Percentiles rank a stretch among this genome's conserved stretches.
phyloP scores from a whole-genome alignment of 2,888 invertebrate species.

The Cheilosia soror region DNA sequence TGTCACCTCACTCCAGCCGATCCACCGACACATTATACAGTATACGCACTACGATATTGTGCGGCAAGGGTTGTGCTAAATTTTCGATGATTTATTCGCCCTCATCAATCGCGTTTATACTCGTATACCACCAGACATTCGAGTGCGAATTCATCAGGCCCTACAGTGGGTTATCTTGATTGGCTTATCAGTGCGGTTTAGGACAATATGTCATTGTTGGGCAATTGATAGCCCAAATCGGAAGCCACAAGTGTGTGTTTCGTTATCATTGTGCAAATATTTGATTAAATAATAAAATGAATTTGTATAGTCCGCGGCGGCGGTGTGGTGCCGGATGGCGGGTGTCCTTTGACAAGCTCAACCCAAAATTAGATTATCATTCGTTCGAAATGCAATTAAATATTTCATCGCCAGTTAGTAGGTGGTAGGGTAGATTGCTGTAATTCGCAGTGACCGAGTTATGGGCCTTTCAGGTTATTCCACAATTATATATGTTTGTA shows the following conservation, averaged over 20 bases:
- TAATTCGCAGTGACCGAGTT: slow-evolving; percentile 8
- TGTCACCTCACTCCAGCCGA: slow-evolving; percentile 35
- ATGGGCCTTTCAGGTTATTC: slow-evolving; percentile 30
- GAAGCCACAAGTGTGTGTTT: slow-evolving; percentile 52
- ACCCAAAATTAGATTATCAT: slow-evolving; percentile 28
- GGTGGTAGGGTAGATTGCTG: neutral
- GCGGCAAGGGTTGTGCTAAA: slow-evolving; percentile 31
- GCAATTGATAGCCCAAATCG: slow-evolving; percentile 22
- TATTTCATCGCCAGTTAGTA: slow-evolving; percentile 1
- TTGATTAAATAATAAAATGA: slow-evolving; percentile 56
- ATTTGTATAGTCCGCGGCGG: neutral
- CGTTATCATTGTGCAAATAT: slow-evolving; percentile 54
- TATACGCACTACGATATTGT: neutral
- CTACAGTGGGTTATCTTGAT: slow-evolving; percentile 25
- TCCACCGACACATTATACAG: neutral
- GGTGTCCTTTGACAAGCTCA: slow-evolving; percentile 23
- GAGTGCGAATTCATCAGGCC: slow-evolving; percentile 25
- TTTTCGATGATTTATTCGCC: slow-evolving; percentile 33
- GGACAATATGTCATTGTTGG: slow-evolving; percentile 61
- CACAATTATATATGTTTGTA: slow-evolving; percentile 42
- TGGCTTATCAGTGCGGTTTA: slow-evolving; percentile 49
- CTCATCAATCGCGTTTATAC: slow-evolving; percentile 50
- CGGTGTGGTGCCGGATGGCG: slow-evolving; percentile 2
- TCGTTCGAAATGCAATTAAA: slow-evolving; percentile 33
- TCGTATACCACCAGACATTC: neutral